Base-by-base conservation (phyloP, 2,888 invertebrate genomes). In the Noctua fimbriata region DNA sequence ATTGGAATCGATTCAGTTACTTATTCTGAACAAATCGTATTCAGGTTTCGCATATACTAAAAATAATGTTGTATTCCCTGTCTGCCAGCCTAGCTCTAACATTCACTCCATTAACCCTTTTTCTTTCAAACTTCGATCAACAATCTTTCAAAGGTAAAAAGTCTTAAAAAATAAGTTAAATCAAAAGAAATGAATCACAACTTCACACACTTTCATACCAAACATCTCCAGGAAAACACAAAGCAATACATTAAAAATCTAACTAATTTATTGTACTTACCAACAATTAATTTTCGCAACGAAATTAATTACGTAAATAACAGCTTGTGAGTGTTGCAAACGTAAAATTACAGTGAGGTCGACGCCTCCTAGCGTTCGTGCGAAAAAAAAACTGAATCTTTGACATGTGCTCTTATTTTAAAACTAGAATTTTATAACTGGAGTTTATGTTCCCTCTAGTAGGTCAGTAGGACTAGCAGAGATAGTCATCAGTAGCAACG, bases 301-400 rank as follows among this genome's bases (percentile, higher is more conserved):
- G 32, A 73, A 83, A 84, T 86, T 78, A 85, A 83, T 90, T 90
- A 87, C 86, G 85, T 83, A 85, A 88, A 87, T 84, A 83, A 86
- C 82, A 83, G 79, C 81, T 69, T 84, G 83, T 76, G 79, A 84
- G 80, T 84, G 88, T 86, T 87, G 89, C 86, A 87, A 86, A 88
- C 85, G 82, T 73, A 72, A 90, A 89, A 90, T 88, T 80, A 86
- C 73, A 77, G 74, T 52, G 78, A 88, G 92, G 90, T 89, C 90
- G 74, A 85, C 79, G 92, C 82, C 87, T 88, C 75, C 47, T 47
- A 65, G n/a, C 58, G 73, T 69, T 60, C 86, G 81, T 82, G 85
- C 76, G 82, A 85, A 85, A 88, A 83, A 79, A 74, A 73, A 73
- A 81, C 70, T 44, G n/a, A 67, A 28, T 67, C 47, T 79, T 78